Evolutionary conservation across 2,797 vertebrate genomes (phyloP).

Genomic region (Acipenser ruthenus): DNA sequence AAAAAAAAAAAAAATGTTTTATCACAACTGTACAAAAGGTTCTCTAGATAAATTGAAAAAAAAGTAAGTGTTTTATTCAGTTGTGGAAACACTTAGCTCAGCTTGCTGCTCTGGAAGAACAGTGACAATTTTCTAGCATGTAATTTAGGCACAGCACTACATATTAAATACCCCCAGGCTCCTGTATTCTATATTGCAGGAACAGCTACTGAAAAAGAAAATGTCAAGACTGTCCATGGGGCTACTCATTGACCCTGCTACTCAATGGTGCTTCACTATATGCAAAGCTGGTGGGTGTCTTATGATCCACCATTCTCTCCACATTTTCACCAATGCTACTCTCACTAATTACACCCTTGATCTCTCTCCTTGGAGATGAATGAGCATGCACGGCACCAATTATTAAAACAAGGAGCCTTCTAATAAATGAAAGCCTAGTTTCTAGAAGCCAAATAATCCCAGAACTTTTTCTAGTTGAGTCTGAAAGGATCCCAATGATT

Average conservation of each 20-base stretch:
- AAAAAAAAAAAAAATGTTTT: too few species aligned
- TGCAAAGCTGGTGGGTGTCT: not conserved
- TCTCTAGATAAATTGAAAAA: too few species aligned
- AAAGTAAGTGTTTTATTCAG: too few species aligned
- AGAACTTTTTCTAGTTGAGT: too few species aligned
- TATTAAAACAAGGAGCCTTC: not conserved
- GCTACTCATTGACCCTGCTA: not conserved
- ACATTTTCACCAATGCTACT: not conserved
- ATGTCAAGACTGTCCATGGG: slow-evolving; percentile 19
- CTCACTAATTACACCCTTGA: not conserved
- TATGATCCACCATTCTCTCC: not conserved
- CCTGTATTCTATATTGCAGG: not conserved
- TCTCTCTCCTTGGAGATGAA: not conserved
- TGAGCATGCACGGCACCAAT: not conserved
- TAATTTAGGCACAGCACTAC: too few species aligned
- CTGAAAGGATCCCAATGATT: too few species aligned
- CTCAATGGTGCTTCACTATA: not conserved
- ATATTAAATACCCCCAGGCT: too few species aligned
- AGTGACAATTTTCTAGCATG: too few species aligned
- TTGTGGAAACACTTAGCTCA: too few species aligned
- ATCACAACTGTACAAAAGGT: too few species aligned
- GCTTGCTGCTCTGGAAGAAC: too few species aligned
- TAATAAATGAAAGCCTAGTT: not conserved
- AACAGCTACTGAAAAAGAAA: slow-evolving; percentile 18
- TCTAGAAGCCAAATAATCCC: too few species aligned